Evolutionary conservation across 2,888 invertebrate genomes (phyloP).

Genomic region (Ophion costatus): DNA sequence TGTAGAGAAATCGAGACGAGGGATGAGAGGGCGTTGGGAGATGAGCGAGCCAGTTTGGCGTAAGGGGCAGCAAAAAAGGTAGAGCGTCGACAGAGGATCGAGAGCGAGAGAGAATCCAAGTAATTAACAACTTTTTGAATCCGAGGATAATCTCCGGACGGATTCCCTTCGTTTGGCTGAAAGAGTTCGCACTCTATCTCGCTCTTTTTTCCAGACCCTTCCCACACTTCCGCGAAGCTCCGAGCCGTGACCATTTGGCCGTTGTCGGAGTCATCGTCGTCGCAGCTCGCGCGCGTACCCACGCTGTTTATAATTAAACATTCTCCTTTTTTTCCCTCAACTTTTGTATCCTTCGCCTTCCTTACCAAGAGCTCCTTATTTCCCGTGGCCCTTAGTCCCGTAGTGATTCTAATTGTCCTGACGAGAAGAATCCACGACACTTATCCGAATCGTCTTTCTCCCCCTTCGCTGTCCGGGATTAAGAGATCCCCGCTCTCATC

Average conservation of each 20-base stretch:
- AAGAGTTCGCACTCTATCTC: conserved; percentile 79
- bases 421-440: conserved; percentile 59
- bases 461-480: conserved; percentile 50
- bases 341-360: conserved; percentile 53
- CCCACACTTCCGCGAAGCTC: conserved; percentile 41
- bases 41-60: conserved; percentile 51
- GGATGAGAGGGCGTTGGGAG: conserved; percentile 38
- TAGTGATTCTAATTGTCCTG: conserved; percentile 82
- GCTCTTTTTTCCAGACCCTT: conserved; percentile 28
- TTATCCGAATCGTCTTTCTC: conserved; percentile 51
- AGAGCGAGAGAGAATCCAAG: conserved; percentile 80
- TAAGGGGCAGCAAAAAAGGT: conserved; percentile 58
- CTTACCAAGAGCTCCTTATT: conserved; percentile 62
- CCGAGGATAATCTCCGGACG: conserved; percentile 83
- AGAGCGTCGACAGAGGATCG: conserved; percentile 1
- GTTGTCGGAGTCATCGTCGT: conserved; percentile 73
- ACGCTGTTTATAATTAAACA: conserved; percentile 83
- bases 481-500: conserved; percentile 54
- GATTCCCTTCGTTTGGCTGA: conserved; percentile 83
- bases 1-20: conserved; percentile 56
- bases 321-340: conserved; percentile 71
- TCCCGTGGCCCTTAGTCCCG: conserved; percentile 73
- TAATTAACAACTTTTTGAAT: conserved; percentile 84
- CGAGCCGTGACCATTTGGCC: conserved; percentile 83
- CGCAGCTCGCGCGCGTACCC: conserved; percentile 68